Conservation (phyloP, 2,113 vertebrate genomes). For the Solea solea region DNA sequence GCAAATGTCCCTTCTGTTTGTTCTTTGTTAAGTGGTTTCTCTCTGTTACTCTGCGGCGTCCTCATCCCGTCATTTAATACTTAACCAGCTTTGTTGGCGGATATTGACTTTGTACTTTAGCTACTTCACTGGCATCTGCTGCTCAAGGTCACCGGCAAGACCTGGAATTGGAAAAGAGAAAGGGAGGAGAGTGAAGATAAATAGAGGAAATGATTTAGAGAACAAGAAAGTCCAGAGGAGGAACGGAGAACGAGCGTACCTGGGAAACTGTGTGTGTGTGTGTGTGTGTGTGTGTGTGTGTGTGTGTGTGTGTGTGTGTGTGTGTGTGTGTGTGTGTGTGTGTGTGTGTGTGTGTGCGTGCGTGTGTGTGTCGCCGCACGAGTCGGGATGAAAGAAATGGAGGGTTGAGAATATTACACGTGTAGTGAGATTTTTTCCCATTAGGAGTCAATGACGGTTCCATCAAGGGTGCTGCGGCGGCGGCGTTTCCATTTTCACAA, state of each 20-base stretch:
- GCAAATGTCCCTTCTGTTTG: conserved; percentile 20
- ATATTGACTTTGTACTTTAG: conserved; percentile 75
- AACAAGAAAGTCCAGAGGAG: conserved; percentile 41
- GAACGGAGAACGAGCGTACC: neutral
- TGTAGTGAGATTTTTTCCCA: conserved; percentile 20
- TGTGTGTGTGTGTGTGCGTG: neutral
- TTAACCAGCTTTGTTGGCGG: conserved; percentile 68
- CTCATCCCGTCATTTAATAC: conserved; percentile 61
- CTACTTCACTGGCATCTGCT: conserved; percentile 55
- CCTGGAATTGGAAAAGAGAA: conserved; percentile 9
- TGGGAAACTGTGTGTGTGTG: neutral
- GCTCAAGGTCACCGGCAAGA: conserved; percentile 64
- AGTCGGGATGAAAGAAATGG: conserved; percentile 20
- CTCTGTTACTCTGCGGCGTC: conserved; percentile 9
- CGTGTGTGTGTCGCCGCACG: neutral
- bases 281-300: neutral
- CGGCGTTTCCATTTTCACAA: conserved; percentile 35
- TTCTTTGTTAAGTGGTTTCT: conserved; percentile 38
- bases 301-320: neutral
- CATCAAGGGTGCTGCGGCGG: conserved; percentile 15
- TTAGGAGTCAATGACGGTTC: conserved; percentile 47
- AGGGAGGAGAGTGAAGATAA: conserved; percentile 1
- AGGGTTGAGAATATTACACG: conserved; percentile 31
- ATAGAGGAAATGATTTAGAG: conserved; percentile 13
- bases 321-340: neutral